Conservation (phyloP, 2,113 vertebrate genomes). For the Astatotilapia flaviijosephi region DNA sequence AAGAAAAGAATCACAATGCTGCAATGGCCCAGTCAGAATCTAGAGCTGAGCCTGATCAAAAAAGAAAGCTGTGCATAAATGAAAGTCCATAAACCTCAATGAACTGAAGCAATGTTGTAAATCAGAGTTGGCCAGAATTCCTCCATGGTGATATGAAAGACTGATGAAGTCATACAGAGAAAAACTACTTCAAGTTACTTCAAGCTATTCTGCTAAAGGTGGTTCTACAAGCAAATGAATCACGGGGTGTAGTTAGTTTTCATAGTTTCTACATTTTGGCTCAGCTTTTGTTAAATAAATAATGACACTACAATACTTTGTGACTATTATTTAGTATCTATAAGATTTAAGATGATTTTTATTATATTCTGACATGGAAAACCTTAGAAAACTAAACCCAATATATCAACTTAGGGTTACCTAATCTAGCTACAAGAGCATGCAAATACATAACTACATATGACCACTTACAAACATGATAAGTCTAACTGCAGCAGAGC, state of each 20-base stretch:
- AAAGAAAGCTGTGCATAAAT: neutral
- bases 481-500: neutral
- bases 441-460: neutral
- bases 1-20: neutral
- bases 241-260: neutral
- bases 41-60: neutral
- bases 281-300: neutral
- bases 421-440: neutral
- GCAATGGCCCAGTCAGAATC: neutral
- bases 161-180: neutral
- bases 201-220: neutral
- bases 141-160: neutral
- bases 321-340: neutral
- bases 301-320: neutral
- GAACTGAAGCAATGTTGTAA: neutral
- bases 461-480: neutral
- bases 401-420: neutral
- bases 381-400: neutral
- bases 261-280: neutral
- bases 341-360: neutral
- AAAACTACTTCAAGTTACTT: neutral
- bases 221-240: neutral
- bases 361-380: neutral
- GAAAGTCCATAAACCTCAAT: neutral
- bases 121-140: neutral